Evolutionary conservation across 2,797 vertebrate species (phyloP).

Genomic region (Urocyon cinereoargenteus): DNA sequence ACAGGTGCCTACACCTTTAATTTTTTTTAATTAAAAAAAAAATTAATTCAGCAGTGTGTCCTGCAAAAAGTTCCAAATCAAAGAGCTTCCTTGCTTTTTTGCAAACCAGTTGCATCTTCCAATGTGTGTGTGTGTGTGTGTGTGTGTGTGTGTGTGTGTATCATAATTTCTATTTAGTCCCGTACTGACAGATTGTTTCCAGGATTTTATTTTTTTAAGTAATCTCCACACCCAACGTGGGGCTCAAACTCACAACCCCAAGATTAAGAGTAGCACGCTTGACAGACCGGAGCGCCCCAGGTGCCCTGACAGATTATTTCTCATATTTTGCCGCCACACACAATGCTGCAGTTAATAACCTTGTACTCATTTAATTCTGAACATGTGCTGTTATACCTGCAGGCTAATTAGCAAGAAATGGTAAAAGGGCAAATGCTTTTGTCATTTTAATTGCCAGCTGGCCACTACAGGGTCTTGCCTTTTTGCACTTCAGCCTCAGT

Average conservation of each 20-base stretch:
- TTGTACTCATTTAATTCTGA: neutral
- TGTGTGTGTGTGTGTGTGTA: too few species aligned
- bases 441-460: neutral
- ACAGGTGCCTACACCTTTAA: neutral
- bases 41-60: neutral
- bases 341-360: neutral
- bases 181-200: neutral
- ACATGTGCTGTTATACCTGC: neutral
- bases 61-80: neutral
- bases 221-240: neutral
- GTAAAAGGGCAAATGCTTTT: neutral
- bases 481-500: fast-evolving
- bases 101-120: neutral
- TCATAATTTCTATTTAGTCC: neutral
- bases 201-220: neutral
- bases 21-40: neutral
- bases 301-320: neutral
- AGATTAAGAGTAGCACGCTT: neutral
- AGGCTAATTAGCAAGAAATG: neutral
- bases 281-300: neutral
- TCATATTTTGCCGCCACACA: too few species aligned
- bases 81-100: neutral
- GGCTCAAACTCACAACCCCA: neutral
- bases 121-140: too few species aligned
- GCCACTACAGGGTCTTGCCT: neutral